A percentile compares a stretch with the other conserved stretches of the same genome.
phyloP scores from a whole-genome alignment of 2,113 vertebrate species.

The Eptatretus burgeri region DNA sequence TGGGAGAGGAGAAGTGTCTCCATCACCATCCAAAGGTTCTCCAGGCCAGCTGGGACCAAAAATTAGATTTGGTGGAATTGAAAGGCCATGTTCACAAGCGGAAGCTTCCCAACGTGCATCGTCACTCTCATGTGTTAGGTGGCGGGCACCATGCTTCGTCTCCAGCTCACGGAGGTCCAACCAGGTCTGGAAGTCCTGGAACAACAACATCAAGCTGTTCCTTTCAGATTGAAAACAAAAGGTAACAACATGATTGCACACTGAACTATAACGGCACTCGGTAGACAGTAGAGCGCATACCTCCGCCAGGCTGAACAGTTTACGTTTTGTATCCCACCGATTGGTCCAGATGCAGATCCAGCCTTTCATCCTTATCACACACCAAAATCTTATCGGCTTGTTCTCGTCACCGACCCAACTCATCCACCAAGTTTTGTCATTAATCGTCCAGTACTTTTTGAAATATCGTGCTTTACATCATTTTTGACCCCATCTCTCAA shows the following conservation, averaged over 20 bases:
- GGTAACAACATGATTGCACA: neutral
- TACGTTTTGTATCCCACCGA: too few relatives aligned
- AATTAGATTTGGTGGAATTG: slow-evolving; percentile 27
- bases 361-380: too few relatives aligned
- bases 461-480: too few relatives aligned
- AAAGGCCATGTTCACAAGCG: slow-evolving; percentile 22
- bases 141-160: slow-evolving; percentile 37
- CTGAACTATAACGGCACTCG: neutral
- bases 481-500: too few relatives aligned
- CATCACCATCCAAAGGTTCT: too few relatives aligned
- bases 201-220: neutral
- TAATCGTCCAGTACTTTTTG: too few relatives aligned
- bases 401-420: too few relatives aligned
- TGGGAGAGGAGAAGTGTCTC: too few relatives aligned
- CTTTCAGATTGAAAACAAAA: neutral
- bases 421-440: too few relatives aligned
- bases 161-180: slow-evolving; percentile 54
- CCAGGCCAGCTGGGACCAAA: slow-evolving; percentile 14
- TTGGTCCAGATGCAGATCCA: too few relatives aligned
- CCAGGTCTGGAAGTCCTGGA: slow-evolving; percentile 56
- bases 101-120: slow-evolving; percentile 51
- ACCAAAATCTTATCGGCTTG: too few relatives aligned
- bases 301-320: too few relatives aligned
- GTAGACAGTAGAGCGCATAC: neutral
- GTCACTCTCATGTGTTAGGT: slow-evolving; percentile 66